These are phyloP conservation scores for Drosophila equinoxialis DNA, from an alignment of 1,140 invertebrate genomes.

Conservation along the genomic window DNA sequence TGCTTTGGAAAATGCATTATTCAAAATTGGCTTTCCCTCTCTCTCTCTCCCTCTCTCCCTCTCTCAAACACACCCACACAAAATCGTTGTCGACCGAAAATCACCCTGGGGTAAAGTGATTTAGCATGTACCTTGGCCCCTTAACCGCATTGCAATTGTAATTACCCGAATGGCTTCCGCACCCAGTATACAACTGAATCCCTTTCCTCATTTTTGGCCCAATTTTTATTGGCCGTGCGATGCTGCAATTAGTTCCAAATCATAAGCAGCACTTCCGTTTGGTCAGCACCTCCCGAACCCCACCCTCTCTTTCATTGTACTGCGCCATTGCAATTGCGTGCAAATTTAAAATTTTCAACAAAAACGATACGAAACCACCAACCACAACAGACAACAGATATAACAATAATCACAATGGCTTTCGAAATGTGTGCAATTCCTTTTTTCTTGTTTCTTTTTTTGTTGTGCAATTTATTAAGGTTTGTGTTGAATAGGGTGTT, in stretches of 20 bases:
- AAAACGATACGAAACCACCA: constrained; percentile 40
- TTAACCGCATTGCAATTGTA: constrained; percentile 81
- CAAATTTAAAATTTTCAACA: constrained; percentile 78
- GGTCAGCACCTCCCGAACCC: constrained; percentile 35
- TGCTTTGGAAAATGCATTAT: constrained; percentile 63
- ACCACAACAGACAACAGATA: constrained; percentile 40
- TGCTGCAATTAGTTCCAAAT: constrained; percentile 78
- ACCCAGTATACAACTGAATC: constrained; percentile 21
- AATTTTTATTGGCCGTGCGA: constrained; percentile 62
- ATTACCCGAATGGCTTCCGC: constrained; percentile 76
- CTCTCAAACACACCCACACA: not conserved
- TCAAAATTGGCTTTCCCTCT: constrained; percentile 52
- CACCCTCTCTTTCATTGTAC: constrained; percentile 1
- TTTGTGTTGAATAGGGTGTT: not conserved
- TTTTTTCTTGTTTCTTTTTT: no score
- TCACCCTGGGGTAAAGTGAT: constrained; percentile 57
- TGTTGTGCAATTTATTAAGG: no score
- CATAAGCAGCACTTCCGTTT: constrained; percentile 73
- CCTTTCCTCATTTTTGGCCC: constrained; percentile 8
- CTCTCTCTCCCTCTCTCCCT: not conserved
- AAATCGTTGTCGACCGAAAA: not conserved
- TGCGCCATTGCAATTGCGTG: constrained; percentile 73
- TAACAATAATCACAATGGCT: constrained; percentile 43
- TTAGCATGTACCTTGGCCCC: constrained; percentile 71
- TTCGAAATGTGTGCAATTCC: constrained; percentile 50